Conservation (phyloP, 2,888 invertebrate species). For the Campopleginae sp. region DNA sequence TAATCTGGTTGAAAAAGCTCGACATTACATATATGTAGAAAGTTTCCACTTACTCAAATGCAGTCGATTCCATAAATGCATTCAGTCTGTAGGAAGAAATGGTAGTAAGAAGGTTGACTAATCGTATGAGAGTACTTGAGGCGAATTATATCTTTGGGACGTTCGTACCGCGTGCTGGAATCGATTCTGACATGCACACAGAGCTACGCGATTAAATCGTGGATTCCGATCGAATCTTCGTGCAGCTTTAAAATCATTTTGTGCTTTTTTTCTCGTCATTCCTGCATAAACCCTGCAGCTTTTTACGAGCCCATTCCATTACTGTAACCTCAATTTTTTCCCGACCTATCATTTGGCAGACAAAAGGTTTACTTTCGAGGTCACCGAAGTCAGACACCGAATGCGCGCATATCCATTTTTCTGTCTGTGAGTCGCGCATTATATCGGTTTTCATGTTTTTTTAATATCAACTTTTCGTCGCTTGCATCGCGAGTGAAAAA, state of each 20-base stretch:
- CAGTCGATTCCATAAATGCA: slow-evolving; percentile 42
- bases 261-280: not conserved
- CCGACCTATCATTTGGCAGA: not conserved
- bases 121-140: slow-evolving; percentile 35
- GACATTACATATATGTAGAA: not conserved
- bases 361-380: not conserved
- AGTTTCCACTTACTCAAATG: slow-evolving; percentile 39
- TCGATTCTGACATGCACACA: slow-evolving; percentile 11
- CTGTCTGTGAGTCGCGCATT: not conserved
- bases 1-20: not conserved
- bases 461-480: not conserved
- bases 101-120: slow-evolving; percentile 42
- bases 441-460: not conserved
- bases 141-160: slow-evolving; percentile 31
- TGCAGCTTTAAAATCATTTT: not conserved
- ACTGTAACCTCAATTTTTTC: not conserved
- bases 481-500: not conserved
- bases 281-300: not conserved
- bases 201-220: slow-evolving; percentile 46
- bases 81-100: slow-evolving; percentile 38
- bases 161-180: slow-evolving; percentile 10
- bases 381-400: not conserved
- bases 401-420: not conserved
- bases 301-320: not conserved
- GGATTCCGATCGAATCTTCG: not conserved